Base-by-base conservation (phyloP, 2,797 vertebrate species). In the Cichlasoma orientale region DNA sequence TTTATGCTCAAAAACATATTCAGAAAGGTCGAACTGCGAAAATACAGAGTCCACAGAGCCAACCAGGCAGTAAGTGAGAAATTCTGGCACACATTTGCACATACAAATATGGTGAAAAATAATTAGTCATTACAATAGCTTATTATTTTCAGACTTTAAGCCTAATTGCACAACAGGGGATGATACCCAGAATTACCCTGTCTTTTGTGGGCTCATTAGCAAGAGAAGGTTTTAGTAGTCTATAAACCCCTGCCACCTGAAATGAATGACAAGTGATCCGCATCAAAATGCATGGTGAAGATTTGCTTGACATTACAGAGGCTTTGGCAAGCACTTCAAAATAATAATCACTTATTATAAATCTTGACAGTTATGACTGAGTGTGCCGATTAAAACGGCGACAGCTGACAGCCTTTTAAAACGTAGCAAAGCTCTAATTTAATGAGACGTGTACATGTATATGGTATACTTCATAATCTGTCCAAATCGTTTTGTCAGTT, bases 131-230 rank as follows among this genome's bases (percentile, higher is more conserved):
- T 76, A 86, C 56, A 87, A 85, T 36, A 52, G 84, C 70, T 74
- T 75, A 84, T 88, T 82, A 82, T 86, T 86, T 86, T 90, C 77
- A 56, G 84, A 82, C 44, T 79, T 85, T 36, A 76, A 68, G 68
- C 53, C 82, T 91, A 93, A 93, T 93, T 90, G 85, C 52, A 14
- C 89, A 74, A 90, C 86, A 80, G 86, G 90, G 87, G 81, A 88
- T 58, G 78, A 77, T 70, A 52, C 74, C 81, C 56, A 8, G 77
- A 86, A 82, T 56, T 78, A 81, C 16, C 50, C 53, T 58, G 77
- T 83, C 90, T 91, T 87, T 91, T 74, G 89, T 89, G 93, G 88
- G 83, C 90, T 93, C 85, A 92, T 94, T 92, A 93, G 72, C 1
- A 68, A 25, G 74, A 55, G 29, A 77, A 72, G 78, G 73, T 83